Percentiles rank a stretch among this genome's conserved stretches.
Conservation (phyloP, 2,113 vertebrate genomes). For the Phrynosoma platyrhinos region DNA sequence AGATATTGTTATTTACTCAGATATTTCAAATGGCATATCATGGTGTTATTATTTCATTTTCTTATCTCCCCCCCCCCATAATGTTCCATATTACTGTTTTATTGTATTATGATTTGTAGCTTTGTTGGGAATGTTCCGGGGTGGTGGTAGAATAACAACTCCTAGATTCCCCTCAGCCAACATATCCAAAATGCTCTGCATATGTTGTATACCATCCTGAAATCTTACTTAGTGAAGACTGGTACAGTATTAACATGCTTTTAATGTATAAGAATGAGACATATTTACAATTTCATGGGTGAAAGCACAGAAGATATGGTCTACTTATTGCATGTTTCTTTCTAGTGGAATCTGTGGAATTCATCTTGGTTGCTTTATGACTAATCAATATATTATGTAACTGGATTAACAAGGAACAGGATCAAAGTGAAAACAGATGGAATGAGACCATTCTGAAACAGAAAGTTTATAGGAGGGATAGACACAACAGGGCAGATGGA, state of each 20-base stretch:
- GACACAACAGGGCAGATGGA: conserved; percentile 73
- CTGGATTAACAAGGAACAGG: conserved; percentile 58
- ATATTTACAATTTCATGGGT: background rate
- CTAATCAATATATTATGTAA: conserved; percentile 61
- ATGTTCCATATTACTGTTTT: background rate
- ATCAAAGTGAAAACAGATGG: conserved; percentile 66
- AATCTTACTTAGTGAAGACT: background rate
- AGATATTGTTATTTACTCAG: background rate
- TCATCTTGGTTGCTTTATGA: background rate
- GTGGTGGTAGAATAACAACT: too few species aligned
- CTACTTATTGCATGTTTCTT: background rate
- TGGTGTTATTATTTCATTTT: background rate
- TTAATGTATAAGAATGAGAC: background rate
- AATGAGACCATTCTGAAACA: conserved; percentile 54
- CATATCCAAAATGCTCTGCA: background rate
- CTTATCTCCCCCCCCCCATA: background rate
- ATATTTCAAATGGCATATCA: background rate
- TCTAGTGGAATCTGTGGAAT: background rate
- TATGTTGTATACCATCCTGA: background rate
- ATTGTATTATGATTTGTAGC: background rate
- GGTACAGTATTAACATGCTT: background rate
- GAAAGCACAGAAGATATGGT: background rate
- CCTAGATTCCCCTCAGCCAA: too few species aligned
- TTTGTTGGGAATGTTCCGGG: too few species aligned
- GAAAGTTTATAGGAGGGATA: conserved; percentile 69